Evolutionary conservation across 2,113 vertebrate species (phyloP).

Genomic region (Poicephalus meyeri): DNA sequence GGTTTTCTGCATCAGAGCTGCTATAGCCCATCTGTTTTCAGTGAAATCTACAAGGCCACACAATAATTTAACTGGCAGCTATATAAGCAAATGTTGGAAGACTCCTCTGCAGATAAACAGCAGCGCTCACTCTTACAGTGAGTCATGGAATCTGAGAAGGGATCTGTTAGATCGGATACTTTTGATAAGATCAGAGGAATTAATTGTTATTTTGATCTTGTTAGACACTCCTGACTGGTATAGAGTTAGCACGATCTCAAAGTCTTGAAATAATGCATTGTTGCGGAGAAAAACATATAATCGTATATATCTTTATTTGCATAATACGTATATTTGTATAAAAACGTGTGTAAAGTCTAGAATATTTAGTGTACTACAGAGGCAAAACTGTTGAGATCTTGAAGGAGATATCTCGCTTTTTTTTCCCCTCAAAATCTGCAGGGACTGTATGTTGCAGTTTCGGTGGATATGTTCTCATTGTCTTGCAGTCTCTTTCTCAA

Average conservation of each 20-base stretch:
- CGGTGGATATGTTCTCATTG: not conserved
- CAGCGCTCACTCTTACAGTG: not conserved
- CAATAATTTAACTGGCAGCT: not conserved
- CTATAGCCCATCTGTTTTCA: not conserved
- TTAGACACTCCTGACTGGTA: not conserved
- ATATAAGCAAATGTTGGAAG: not conserved
- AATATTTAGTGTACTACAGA: not conserved
- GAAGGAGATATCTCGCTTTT: not conserved
- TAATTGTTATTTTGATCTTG: not conserved
- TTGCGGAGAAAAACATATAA: not conserved
- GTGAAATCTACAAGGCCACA: not conserved
- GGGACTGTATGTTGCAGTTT: not conserved
- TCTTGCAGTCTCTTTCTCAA: not conserved
- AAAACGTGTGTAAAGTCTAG: not conserved
- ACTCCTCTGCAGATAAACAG: not conserved
- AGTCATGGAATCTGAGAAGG: not conserved
- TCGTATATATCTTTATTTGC: not conserved
- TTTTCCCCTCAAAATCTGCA: not conserved
- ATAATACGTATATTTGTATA: not conserved
- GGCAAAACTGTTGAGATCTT: not conserved
- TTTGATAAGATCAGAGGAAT: not conserved
- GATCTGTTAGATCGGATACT: not conserved
- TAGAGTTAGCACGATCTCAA: not conserved
- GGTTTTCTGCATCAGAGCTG: not conserved
- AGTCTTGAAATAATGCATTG: not conserved